These are phyloP conservation scores for Corvus hawaiiensis DNA, from an alignment of 2,113 vertebrate genomes.

Conservation along the genomic window DNA sequence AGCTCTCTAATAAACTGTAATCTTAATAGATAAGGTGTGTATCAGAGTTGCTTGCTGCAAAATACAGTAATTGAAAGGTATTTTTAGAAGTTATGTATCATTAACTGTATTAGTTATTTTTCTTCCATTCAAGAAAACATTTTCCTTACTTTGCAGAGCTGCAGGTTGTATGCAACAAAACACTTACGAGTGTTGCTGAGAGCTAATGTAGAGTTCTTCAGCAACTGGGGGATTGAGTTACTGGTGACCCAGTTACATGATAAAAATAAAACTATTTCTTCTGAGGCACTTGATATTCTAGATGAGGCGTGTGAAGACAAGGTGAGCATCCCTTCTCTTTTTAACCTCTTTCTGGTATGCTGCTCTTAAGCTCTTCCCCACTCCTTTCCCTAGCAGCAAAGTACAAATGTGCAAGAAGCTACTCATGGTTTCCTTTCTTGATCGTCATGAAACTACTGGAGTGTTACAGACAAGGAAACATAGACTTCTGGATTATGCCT, in stretches of 20 bases:
- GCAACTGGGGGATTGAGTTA: conserved; percentile 97
- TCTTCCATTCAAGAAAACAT: neutral
- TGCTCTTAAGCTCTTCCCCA: neutral
- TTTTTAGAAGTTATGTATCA: neutral
- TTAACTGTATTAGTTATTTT: neutral
- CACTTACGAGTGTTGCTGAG: conserved; percentile 92
- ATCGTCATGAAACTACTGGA: neutral
- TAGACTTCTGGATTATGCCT: neutral
- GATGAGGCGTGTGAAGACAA: conserved; percentile 99
- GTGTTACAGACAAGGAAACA: neutral
- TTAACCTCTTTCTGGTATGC: neutral
- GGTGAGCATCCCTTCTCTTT: conserved; percentile 69
- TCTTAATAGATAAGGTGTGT: neutral
- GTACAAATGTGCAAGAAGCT: neutral
- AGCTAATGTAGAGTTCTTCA: conserved; percentile 97
- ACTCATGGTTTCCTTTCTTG: neutral
- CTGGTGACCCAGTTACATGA: conserved; percentile 98
- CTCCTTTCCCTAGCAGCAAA: neutral
- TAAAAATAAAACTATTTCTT: conserved; percentile 92
- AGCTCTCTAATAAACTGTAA: neutral
- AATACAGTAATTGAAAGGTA: neutral
- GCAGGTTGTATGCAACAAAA: conserved; percentile 93
- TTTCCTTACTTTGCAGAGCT: conserved; percentile 74
- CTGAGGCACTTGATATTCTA: conserved; percentile 94
- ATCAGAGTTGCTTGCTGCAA: neutral